Base-by-base conservation (phyloP, 1,140 invertebrate species). In the Drosophila kikkawai region DNA sequence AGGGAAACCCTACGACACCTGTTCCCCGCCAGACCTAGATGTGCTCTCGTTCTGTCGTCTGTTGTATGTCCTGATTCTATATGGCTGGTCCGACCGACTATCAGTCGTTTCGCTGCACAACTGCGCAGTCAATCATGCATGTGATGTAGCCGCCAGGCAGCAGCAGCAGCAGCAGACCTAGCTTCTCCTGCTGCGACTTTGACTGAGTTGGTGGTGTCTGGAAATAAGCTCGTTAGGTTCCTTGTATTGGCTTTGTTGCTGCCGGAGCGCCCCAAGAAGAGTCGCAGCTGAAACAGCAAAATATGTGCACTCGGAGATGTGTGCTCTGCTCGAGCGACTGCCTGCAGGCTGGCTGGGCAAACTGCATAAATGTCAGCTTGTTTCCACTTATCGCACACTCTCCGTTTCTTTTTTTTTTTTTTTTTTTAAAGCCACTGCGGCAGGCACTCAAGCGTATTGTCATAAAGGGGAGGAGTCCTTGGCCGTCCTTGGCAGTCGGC, bases 321-420 rank as follows among this genome's bases (percentile, higher is more conserved):
- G 65, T 73, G 61, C 67, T 84, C 58, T 90, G 85, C 81, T 88
- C 73, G 75, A 90, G 58, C 64, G 68, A 79, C 75, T 82, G 85
- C 85, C 81, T 79, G 79, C 79, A 82, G 85, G 85, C 85, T 90
- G 70, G 67, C 83, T 76, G 85, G 66, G 81, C 85, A 79, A 88
- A 88, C 81, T 88, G 85, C 85, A 88, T 88, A 88, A 88, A 88
- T 88, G 85, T 90, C 85, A 88, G 85, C 85, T 88, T 90, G 85
- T 84, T 90, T 90, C 78, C 84, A 90, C 85, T 85, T 90, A 88
- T 88, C 85, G 81, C 85, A 90, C 85, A 70, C 81, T 84, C 47
- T 48, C 47, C 15, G 17, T 17, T n/a, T 37, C 36, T 37, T 44
- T 44, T 19, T 44, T 57, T 77, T 58, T 13, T 36, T 58, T 61